Evolutionary conservation across 2,797 vertebrate genomes (phyloP).

Genomic region (Notamacropus eugenii): DNA sequence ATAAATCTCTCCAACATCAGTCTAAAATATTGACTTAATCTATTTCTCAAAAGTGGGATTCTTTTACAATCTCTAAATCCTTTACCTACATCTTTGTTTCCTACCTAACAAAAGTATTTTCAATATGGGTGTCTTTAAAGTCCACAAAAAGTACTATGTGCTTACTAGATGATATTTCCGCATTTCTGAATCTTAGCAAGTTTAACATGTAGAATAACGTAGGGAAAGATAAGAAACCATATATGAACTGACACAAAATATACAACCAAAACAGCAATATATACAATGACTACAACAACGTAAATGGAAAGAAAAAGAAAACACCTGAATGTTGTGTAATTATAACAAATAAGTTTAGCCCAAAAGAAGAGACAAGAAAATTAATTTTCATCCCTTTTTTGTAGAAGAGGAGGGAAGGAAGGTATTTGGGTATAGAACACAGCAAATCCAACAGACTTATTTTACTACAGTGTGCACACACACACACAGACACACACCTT

Average conservation of each 20-base stretch:
- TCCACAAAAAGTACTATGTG: not conserved
- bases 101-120: conserved; percentile 30
- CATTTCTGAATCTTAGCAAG: not conserved
- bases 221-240: not conserved
- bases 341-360: not conserved
- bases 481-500: not conserved
- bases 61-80: conserved; percentile 28
- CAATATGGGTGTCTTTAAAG: conserved; percentile 21
- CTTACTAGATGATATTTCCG: not conserved
- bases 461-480: not conserved
- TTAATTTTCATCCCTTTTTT: too few relatives aligned
- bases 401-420: not conserved
- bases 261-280: not conserved
- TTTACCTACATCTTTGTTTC: conserved; percentile 21
- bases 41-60: conserved; percentile 46
- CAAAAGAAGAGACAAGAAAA: not conserved
- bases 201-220: not conserved
- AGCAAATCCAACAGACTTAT: not conserved
- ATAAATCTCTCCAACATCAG: conserved; percentile 26
- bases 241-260: not conserved
- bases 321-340: not conserved
- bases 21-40: conserved; percentile 22
- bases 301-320: not conserved
- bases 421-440: not conserved
- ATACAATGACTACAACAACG: not conserved